Conservation (phyloP, 2,888 invertebrate genomes). For the Ophioninae sp. region DNA sequence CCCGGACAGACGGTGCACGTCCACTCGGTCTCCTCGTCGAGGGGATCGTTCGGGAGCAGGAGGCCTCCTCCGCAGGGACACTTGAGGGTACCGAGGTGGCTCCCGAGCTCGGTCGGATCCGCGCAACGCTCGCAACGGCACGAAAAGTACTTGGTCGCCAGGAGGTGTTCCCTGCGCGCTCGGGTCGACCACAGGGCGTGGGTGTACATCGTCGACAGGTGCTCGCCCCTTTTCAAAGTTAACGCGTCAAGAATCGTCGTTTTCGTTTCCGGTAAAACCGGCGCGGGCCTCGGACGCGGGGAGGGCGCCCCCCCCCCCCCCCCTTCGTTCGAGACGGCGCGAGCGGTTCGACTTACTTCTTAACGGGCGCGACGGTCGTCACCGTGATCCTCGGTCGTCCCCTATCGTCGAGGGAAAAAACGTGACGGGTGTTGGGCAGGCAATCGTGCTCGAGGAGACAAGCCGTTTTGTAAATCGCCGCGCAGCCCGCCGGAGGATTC, state of each 20-base stretch:
- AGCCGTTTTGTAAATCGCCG: constrained; percentile 87
- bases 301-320: no score
- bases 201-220: constrained; percentile 92
- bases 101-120: constrained; percentile 91
- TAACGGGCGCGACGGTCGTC: constrained; percentile 86
- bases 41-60: constrained; percentile 87
- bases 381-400: constrained; percentile 86
- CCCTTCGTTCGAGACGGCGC: no score
- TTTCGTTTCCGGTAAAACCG: no score
- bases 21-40: constrained; percentile 89
- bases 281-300: no score
- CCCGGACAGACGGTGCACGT: constrained; percentile 87
- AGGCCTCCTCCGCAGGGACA: constrained; percentile 86
- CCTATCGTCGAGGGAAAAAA: constrained; percentile 84
- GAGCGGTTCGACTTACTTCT: constrained; percentile 80
- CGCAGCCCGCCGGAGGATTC: constrained; percentile 87
- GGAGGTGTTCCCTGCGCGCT: constrained; percentile 89
- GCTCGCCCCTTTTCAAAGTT: constrained; percentile 83
- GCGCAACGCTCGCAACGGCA: constrained; percentile 89
- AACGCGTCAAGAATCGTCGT: no score
- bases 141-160: constrained; percentile 89
- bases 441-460: constrained; percentile 93
- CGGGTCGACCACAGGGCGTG: constrained; percentile 94
- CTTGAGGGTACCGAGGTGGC: constrained; percentile 87
- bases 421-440: constrained; percentile 89